These are phyloP conservation scores for Polyommatus icarus DNA, from an alignment of 2,888 invertebrate genomes.

Conservation along the genomic window DNA sequence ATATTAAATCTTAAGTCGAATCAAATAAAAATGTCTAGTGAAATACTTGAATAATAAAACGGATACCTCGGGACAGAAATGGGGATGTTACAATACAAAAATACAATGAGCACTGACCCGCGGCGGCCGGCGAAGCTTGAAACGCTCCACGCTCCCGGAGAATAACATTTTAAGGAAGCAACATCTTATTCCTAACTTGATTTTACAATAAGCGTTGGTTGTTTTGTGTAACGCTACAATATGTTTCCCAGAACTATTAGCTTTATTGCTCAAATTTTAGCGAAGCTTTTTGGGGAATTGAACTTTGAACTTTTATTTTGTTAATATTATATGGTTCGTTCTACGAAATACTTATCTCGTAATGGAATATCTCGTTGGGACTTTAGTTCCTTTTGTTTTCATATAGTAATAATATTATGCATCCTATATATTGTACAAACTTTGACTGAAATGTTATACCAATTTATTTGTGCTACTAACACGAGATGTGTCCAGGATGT, in stretches of 20 bases:
- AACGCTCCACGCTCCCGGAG: constrained; percentile 30
- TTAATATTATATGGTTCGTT: neutral
- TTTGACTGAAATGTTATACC: neutral
- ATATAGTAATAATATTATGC: neutral
- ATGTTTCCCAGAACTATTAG: neutral
- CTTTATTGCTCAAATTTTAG: constrained; percentile 11
- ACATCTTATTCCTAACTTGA: constrained; percentile 32
- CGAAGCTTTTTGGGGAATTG: constrained; percentile 1
- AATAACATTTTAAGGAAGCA: constrained; percentile 31
- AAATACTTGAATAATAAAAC: constrained; percentile 33
- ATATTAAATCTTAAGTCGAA: constrained; percentile 10
- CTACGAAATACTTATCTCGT: neutral
- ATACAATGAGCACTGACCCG: constrained; percentile 34
- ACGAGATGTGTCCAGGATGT: neutral
- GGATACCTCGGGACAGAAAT: constrained; percentile 30
- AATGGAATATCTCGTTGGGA: neutral
- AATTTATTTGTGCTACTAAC: neutral
- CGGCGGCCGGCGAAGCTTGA: constrained; percentile 35
- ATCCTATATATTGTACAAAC: too few species aligned
- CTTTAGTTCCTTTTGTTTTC: neutral
- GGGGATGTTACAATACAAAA: constrained; percentile 30
- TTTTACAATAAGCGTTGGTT: constrained; percentile 32
- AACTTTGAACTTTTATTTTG: neutral
- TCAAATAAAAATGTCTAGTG: constrained; percentile 26
- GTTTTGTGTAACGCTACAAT: constrained; percentile 23